Conservation (phyloP, 2,888 invertebrate species). For the Apodemia mormo region DNA sequence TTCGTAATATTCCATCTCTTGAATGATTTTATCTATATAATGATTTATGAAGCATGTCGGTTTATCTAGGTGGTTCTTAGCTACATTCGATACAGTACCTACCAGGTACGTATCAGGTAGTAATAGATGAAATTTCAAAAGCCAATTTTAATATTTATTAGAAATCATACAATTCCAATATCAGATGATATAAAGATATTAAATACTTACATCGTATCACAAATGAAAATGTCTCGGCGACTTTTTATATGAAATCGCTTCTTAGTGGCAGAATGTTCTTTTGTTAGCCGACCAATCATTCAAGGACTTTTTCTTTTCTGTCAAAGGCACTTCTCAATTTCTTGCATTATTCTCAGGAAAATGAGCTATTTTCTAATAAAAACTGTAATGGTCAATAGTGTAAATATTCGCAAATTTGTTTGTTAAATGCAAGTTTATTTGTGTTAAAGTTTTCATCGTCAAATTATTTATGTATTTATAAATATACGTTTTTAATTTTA, state of each 20-base stretch:
- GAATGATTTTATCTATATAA: no score
- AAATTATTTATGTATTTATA: no score
- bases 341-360: constrained; percentile 30
- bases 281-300: constrained; percentile 39
- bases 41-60: no score
- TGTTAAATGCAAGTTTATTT: not conserved
- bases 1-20: no score
- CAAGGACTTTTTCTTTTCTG: constrained; percentile 32
- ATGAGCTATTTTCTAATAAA: constrained; percentile 30
- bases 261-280: constrained; percentile 26
- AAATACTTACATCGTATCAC: not conserved
- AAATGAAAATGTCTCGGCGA: not conserved
- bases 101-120: no score
- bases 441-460: not conserved
- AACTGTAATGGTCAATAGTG: constrained; percentile 27
- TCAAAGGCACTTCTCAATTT: constrained; percentile 5
- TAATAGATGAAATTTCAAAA: no score
- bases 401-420: not conserved
- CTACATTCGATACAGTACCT: no score
- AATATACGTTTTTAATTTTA: no score
- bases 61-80: no score
- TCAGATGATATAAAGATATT: not conserved
- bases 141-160: not conserved
- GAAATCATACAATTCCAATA: no score
- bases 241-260: constrained; percentile 24